Evolutionary conservation across 2,888 invertebrate genomes (phyloP), one percentile per base, ranked within the genome.

Genomic region (Ichneumoninae sp.): DNA sequence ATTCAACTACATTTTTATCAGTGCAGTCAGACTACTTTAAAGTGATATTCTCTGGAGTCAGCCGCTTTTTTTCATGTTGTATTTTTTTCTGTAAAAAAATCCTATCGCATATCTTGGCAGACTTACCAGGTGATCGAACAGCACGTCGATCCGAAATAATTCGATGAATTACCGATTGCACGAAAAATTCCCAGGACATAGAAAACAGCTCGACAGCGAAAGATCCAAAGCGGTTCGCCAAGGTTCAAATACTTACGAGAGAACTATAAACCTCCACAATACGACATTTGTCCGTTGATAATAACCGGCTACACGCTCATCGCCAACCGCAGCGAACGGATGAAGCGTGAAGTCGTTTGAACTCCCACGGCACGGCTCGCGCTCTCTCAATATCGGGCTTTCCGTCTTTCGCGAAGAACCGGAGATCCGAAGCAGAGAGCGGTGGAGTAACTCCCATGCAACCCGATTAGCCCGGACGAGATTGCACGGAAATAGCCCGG

Each of bases 401-500:
- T 82, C 68, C 65, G 60, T 66, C 79, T 78, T 84, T 70, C 54
- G 71, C 62, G 40, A 69, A 78, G 71, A 79, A 75, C 84, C 81
- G 68, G 68, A 71, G 86, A 85, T 83, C 72, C 52, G 72, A 83
- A 36, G 52, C 40, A 26, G 47, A 76, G 19, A 74, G 80, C 47
- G 65, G 36, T 30, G 22, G 79, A 75, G 84, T 62, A 82, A 82
- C 86, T 85, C 80, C 66, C 71, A 72, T 66, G 76, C 62, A 90
- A 91, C 91, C 90, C 89, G 89, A 90, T 92, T 92, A 91, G 90
- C 87, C 80, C 87, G 85, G 81, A 78, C 87, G 89, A 91, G 90
- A 92, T 92, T 92, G 90, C 89, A 86, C 89, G 91, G 90, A 90
- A 91, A 92, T 91, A 90, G 89, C 88, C 86, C 86, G 89, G 89